Conservation (phyloP, 2,797 vertebrate species). For the Coilia nasus region DNA sequence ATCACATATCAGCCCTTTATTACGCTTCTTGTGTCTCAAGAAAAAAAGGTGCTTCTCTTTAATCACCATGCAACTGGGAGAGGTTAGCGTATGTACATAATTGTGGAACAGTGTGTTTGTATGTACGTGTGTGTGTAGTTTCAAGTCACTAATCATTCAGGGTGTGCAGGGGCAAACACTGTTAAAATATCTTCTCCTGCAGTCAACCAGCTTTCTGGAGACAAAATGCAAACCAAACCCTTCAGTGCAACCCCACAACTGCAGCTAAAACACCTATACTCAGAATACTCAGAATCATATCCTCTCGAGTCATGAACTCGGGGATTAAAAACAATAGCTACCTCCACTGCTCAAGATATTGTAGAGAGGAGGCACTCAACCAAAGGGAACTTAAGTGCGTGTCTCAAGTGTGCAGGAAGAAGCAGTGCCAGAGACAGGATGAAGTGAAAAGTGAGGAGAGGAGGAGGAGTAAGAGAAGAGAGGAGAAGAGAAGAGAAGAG, state of each 20-base stretch:
- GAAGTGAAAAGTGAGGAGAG: neutral
- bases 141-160: neutral
- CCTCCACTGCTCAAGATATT: neutral
- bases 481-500: neutral
- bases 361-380: neutral
- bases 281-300: too few relatives aligned
- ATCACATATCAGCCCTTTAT: neutral
- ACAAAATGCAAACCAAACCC: neutral
- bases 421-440: neutral
- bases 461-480: neutral
- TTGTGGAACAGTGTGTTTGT: too few relatives aligned
- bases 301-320: neutral
- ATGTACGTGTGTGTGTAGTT: neutral
- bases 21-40: neutral
- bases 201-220: neutral
- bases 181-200: neutral
- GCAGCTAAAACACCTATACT: neutral
- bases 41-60: too few relatives aligned
- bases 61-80: neutral
- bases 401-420: neutral
- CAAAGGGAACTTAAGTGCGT: neutral
- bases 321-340: neutral
- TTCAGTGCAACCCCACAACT: neutral
- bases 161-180: neutral
- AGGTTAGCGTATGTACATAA: neutral